Percentiles rank a stretch among this genome's conserved stretches.
Evolutionary conservation across 2,797 vertebrate species (phyloP).

Genomic region (Acrossocheilus wenchowensis): DNA sequence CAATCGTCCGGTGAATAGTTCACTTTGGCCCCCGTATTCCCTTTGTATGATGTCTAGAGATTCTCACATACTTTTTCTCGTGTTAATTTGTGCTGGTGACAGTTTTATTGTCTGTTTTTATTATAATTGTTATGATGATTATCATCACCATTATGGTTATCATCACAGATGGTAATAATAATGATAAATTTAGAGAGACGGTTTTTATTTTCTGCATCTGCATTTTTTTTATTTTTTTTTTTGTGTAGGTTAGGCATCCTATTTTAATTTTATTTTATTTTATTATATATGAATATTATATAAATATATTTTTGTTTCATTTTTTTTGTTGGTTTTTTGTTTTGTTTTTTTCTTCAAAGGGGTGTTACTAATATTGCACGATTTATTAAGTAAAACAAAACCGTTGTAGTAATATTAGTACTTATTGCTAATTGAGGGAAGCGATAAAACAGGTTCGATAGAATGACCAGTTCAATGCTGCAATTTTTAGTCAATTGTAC

Average conservation of each 20-base stretch:
- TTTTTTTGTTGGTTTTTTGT: conserved; percentile 68
- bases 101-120: conserved; percentile 88
- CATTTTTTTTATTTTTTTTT: conserved; percentile 65
- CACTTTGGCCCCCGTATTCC: conserved; percentile 80
- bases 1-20: conserved; percentile 82
- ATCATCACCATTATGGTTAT: conserved; percentile 72
- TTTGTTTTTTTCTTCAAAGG: conserved; percentile 83
- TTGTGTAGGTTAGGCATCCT: conserved; percentile 78
- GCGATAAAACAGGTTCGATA: conserved; percentile 75
- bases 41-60: conserved; percentile 84
- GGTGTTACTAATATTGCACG: conserved; percentile 92
- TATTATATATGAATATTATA: conserved; percentile 80
- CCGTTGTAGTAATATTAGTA: conserved; percentile 83
- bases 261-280: conserved; percentile 77
- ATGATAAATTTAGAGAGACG: conserved; percentile 72
- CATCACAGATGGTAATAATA: conserved; percentile 69
- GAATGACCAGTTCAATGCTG: conserved; percentile 89
- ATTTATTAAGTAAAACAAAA: conserved; percentile 76
- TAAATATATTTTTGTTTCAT: conserved; percentile 75
- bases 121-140: conserved; percentile 70
- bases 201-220: conserved; percentile 56
- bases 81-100: conserved; percentile 93
- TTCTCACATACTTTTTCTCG: conserved; percentile 85
- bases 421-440: conserved; percentile 75
- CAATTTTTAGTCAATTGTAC: conserved; percentile 91